phyloP scores from a whole-genome alignment of 1,140 invertebrate species.

The Anoplolepis gracilipes region DNA sequence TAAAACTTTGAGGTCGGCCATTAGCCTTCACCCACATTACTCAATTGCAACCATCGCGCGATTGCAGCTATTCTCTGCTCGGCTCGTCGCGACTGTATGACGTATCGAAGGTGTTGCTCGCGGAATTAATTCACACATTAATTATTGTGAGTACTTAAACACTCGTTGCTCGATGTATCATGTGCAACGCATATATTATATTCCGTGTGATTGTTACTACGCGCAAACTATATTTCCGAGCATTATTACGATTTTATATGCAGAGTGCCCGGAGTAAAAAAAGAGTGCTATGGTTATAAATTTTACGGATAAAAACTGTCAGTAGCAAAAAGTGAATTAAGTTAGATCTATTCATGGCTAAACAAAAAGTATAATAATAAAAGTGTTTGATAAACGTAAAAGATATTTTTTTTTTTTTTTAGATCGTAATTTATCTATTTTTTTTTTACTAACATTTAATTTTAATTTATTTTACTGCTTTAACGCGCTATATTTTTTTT shows the following conservation, averaged over 20 bases:
- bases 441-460: slow-evolving; percentile 7
- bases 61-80: slow-evolving; percentile 65
- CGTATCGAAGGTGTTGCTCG: slow-evolving; percentile 59
- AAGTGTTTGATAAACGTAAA: slow-evolving; percentile 26
- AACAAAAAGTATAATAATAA: slow-evolving; percentile 16
- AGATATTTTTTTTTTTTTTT: not conserved
- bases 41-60: slow-evolving; percentile 61
- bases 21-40: slow-evolving; percentile 81
- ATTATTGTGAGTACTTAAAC: slow-evolving; percentile 55
- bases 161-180: slow-evolving; percentile 7
- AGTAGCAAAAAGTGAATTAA: slow-evolving; percentile 32
- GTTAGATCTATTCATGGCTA: not conserved
- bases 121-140: slow-evolving; percentile 66
- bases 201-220: slow-evolving; percentile 19
- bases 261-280: not conserved
- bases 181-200: slow-evolving; percentile 25
- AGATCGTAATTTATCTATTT: not conserved
- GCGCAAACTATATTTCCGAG: slow-evolving; percentile 25
- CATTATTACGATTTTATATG: slow-evolving; percentile 12
- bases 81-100: slow-evolving; percentile 18
- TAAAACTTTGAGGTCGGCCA: slow-evolving; percentile 80
- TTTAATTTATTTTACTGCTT: slow-evolving; percentile 21
- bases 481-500: not conserved
- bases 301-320: slow-evolving; percentile 34
- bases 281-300: slow-evolving; percentile 23